Conservation (phyloP, 2,888 invertebrate genomes). For the Coleophora flavipennella region DNA sequence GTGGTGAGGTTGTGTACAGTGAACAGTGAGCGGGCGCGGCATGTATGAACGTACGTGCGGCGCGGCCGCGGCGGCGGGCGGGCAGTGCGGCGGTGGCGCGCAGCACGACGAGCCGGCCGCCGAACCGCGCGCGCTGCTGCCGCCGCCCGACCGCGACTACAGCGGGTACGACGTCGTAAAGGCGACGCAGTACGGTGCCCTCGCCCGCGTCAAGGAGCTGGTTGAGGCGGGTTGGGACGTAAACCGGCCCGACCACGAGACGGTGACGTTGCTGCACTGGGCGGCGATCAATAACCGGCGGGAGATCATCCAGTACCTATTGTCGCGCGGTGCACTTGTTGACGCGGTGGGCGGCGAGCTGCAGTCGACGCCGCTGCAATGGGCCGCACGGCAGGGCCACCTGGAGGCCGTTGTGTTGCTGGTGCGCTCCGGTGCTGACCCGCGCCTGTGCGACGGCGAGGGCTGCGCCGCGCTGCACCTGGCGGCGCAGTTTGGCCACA, state of each 20-base stretch:
- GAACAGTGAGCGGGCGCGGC: constrained; percentile 8
- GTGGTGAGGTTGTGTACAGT: neutral
- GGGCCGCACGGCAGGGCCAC: constrained; percentile 97
- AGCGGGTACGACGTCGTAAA: constrained; percentile 93
- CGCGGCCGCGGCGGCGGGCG: constrained; percentile 76
- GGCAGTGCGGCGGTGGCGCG: constrained; percentile 75
- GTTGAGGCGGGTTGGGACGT: constrained; percentile 95
- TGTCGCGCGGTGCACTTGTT: constrained; percentile 83
- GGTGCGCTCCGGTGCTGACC: constrained; percentile 89
- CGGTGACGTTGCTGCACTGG: constrained; percentile 98
- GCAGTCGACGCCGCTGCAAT: constrained; percentile 96
- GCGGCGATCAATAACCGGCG: constrained; percentile 98
- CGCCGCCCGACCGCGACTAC: constrained; percentile 76
- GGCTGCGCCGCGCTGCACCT: constrained; percentile 96
- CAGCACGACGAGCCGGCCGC: constrained; percentile 74
- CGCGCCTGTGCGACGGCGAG: constrained; percentile 92
- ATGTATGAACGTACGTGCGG: constrained; percentile 84
- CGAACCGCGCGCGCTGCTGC: constrained; percentile 76
- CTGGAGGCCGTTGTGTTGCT: constrained; percentile 84
- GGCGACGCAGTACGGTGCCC: constrained; percentile 96
- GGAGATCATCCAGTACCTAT: constrained; percentile 91
- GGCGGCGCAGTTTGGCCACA: constrained; percentile 97
- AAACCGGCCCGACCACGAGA: constrained; percentile 94
- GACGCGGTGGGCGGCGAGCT: constrained; percentile 97
- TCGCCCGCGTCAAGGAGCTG: constrained; percentile 86